Evolutionary conservation across 2,113 vertebrate species (phyloP).

Genomic region (Balaeniceps rex): DNA sequence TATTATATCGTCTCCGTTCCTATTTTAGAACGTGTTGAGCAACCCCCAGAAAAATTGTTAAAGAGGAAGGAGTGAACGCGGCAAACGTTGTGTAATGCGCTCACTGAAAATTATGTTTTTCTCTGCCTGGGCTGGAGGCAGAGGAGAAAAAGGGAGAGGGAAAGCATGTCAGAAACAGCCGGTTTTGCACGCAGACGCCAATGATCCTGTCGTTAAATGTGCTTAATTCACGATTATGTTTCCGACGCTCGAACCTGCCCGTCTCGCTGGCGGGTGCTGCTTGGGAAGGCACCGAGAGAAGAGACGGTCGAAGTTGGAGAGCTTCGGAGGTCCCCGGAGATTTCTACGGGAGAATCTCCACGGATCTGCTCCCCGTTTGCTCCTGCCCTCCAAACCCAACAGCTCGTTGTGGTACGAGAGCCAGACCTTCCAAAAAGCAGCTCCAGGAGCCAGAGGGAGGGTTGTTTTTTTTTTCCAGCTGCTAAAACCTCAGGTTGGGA

Average conservation of each 20-base stretch:
- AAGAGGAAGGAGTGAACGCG: constrained; percentile 56
- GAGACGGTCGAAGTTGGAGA: background rate
- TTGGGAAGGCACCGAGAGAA: background rate
- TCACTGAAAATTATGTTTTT: constrained; percentile 19
- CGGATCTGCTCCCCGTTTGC: background rate
- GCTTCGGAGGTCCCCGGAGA: background rate
- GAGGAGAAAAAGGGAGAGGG: background rate
- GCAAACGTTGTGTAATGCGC: constrained; percentile 35
- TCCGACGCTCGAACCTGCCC: background rate
- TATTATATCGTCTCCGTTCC: constrained; percentile 37
- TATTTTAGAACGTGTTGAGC: constrained; percentile 56
- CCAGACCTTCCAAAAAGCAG: background rate
- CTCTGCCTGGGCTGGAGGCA: constrained; percentile 31
- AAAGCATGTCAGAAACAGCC: constrained; percentile 15
- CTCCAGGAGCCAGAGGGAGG: background rate
- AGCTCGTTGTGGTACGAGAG: background rate
- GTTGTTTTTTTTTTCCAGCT: background rate
- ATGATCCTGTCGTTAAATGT: background rate
- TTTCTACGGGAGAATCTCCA: background rate
- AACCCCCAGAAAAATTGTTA: constrained; percentile 60
- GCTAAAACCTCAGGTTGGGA: background rate
- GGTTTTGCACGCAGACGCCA: background rate
- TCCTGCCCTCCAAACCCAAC: background rate
- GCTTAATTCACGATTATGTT: constrained; percentile 16
- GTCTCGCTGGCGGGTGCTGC: background rate